A percentile compares a stretch with the other conserved stretches of the same genome.
These are phyloP conservation scores for Danio albolineatus DNA, from an alignment of 2,797 vertebrate species.

Conservation along the genomic window DNA sequence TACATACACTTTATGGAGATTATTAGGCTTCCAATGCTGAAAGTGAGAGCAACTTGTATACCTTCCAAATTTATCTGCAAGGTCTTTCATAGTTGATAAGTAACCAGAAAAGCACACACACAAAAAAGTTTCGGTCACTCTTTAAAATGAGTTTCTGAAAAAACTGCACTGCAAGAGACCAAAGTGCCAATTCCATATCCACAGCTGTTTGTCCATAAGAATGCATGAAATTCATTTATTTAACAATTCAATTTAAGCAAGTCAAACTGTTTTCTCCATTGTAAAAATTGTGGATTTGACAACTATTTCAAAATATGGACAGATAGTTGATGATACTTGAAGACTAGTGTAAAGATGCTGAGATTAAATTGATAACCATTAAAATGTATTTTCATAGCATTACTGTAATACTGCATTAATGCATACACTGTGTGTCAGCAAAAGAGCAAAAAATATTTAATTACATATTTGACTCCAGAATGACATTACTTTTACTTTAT, in stretches of 20 bases:
- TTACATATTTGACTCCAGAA: neutral
- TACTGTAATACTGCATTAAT: neutral
- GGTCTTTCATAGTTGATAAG: conserved; percentile 79
- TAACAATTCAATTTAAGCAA: neutral
- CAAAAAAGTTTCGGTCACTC: conserved; percentile 54
- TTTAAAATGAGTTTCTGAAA: conserved; percentile 31
- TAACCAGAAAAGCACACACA: conserved; percentile 69
- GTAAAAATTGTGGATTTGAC: too few species aligned
- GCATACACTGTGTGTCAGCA: too few species aligned
- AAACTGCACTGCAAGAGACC: conserved; percentile 15
- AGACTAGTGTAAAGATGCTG: neutral
- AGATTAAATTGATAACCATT: neutral
- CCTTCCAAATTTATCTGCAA: conserved; percentile 68
- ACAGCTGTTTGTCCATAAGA: neutral
- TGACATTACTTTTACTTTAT: too few species aligned
- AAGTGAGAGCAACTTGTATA: conserved; percentile 65
- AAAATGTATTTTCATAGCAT: neutral
- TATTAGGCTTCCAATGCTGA: conserved; percentile 45
- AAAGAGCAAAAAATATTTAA: too few species aligned
- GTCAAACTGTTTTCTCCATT: too few species aligned
- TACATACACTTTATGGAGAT: conserved; percentile 45
- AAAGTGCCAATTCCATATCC: conserved; percentile 41
- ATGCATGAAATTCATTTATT: neutral
- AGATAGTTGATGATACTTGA: neutral
- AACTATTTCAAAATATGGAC: too few species aligned